Evolutionary conservation across 2,888 invertebrate genomes (phyloP), one percentile per base, ranked within the genome.

Genomic region (Limnephilus marmoratus): DNA sequence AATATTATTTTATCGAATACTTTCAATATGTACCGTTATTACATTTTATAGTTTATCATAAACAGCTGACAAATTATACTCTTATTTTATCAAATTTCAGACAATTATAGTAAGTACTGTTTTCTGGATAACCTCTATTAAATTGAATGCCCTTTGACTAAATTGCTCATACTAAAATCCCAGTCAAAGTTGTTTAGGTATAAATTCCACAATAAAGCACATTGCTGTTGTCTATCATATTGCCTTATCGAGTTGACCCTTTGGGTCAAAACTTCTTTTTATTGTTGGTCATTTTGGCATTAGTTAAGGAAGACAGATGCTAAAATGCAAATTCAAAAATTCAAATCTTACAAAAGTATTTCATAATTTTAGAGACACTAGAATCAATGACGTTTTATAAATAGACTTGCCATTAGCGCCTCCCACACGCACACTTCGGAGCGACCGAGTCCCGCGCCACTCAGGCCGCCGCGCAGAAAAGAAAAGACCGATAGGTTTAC

Each of bases 101-200:
- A 34, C 31, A 68, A 12, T 31, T 34, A 31, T 15, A 34, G 29
- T 24, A 31, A 29, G 3, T 53, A 53, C 18, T 53, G 15, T 31
- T 88, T 49, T 53, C n/a, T 88, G n/a, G 68, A 68, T 68, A 68
- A 68, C 68, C 68, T n/a, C 1, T 5, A 68, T 68, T 68, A 68
- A 68, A 68, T 68, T 68, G 68, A 68, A 68, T 68, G n/a, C 68
- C 68, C 68, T 68, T 68, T 1, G n/a, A 68, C 68, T n/a, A 68
- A 68, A 68, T 68, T 24, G 24, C 68, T 68, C n/a, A 68, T 68
- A 68, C 24, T 24, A 68, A 68, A 24, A 68, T 24, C 68, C 9
- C 68, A 68, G 68, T n/a, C 68, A 41, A 18, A 53, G 24, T 29
- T 86, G 29, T 86, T 98, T 49, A 49, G 49, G 98, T 96, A 9